Base-by-base conservation (phyloP, 2,888 invertebrate genomes). In the Clostera curtula region DNA sequence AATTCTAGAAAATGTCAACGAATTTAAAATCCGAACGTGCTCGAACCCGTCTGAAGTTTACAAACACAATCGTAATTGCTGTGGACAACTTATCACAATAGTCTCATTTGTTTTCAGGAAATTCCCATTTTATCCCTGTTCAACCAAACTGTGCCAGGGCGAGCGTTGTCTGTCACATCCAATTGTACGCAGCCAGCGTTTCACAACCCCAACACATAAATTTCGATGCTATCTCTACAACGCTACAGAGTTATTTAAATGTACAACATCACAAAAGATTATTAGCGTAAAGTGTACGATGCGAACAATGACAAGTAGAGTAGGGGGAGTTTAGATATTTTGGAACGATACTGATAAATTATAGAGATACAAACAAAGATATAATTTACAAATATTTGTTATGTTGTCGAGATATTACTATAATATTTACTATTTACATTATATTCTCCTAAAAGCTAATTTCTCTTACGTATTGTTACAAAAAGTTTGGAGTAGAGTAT, bases 191-290 rank as follows among this genome's bases (percentile, higher is more conserved):
- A 42, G 51, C 50, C 49, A 56, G 56, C 43, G 48, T 55, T 59
- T 54, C 49, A 53, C 53, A 57, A 59, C 61, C 58, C 56, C 45
- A 54, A 47, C 54, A 57, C 67, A 69, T 70, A 65, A 66, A 70
- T 69, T 65, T 53, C 56, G 68, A 69, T 68, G 58, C 41, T 69
- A 69, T 70, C 70, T 57, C 47, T 35, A 47, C 54, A 49, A 38
- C 49, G 51, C 48, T 51, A 50, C 56, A 38, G 56, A 57, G 58
- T 57, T 59, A 58, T 65, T 64, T 59, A 56, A 56, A 65, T 60
- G 54, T 61, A 58, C 51, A 57, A 44, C 45, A 49, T 53, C 51
- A 55, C 53, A 51, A 55, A 54, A 56, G 49, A 54, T 55, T 51
- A 49, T 49, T 49, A 48, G 45, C 42, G 39, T 43, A 40, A 49